Percentiles rank a stretch among this genome's conserved stretches.
These are phyloP conservation scores for Coccyzus lansbergi DNA, from an alignment of 2,797 vertebrate genomes.

Conservation along the genomic window DNA sequence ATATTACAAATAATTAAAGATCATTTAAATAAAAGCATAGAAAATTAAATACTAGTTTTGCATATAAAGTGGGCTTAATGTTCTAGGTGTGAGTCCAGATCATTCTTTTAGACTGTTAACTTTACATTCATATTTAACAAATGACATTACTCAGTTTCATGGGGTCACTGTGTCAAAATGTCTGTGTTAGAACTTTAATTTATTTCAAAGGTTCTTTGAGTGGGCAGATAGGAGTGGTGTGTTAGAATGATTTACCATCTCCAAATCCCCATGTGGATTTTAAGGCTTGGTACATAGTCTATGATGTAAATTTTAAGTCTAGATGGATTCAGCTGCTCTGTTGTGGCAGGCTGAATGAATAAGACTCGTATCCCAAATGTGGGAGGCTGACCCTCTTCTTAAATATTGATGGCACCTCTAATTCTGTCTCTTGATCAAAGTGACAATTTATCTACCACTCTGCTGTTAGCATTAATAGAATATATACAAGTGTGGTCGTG, in stretches of 20 bases:
- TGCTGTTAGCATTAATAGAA: neutral
- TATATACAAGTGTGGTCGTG: neutral
- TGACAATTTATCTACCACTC: neutral
- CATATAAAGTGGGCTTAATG: conserved; percentile 65
- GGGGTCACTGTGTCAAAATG: conserved; percentile 78
- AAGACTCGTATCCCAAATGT: neutral
- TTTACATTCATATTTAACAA: conserved; percentile 77
- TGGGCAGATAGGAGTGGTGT: conserved; percentile 61
- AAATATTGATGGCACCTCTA: conserved; percentile 7
- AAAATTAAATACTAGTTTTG: conserved; percentile 67
- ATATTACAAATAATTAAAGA: conserved; percentile 65
- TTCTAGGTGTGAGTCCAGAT: conserved; percentile 66
- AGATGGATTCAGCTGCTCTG: conserved; percentile 18
- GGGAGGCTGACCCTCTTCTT: neutral
- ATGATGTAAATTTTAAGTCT: conserved; percentile 38
- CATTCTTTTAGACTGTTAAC: conserved; percentile 52
- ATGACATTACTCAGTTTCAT: conserved; percentile 79
- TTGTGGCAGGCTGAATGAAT: neutral
- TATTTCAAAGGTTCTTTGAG: conserved; percentile 71
- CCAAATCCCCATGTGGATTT: conserved; percentile 40
- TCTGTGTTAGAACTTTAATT: conserved; percentile 79
- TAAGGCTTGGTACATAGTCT: conserved; percentile 36
- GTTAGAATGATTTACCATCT: conserved; percentile 68
- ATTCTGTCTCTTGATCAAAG: neutral
- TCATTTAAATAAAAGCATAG: conserved; percentile 64